Percentiles rank a stretch among this genome's conserved stretches.
These are phyloP conservation scores for Eulithis prunata DNA, from an alignment of 2,888 invertebrate genomes.

Conservation along the genomic window DNA sequence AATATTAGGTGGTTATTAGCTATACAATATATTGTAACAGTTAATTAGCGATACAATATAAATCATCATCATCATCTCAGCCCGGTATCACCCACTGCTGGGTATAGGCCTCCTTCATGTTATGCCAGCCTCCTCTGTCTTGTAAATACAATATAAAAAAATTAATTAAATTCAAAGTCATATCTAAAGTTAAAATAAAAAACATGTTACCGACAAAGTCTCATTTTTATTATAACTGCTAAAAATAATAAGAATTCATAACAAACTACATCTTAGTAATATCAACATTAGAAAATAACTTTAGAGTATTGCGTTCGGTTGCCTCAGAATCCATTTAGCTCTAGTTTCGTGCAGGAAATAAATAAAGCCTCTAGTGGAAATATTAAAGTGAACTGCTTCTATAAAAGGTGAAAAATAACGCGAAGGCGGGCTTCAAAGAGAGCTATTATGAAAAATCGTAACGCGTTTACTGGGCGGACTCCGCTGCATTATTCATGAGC, in stretches of 20 bases:
- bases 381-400: slow-evolving; percentile 60
- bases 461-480: slow-evolving; percentile 80
- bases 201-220: no score
- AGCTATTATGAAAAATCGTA: slow-evolving; percentile 83
- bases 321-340: slow-evolving; percentile 13
- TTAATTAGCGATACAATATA: no score
- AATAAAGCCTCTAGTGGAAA: slow-evolving; percentile 49
- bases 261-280: neutral
- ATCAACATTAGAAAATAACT: neutral
- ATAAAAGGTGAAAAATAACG: slow-evolving; percentile 63
- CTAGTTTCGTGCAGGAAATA: slow-evolving; percentile 27
- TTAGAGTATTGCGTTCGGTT: slow-evolving; percentile 8
- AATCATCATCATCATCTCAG: no score
- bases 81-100: no score
- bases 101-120: no score
- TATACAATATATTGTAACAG: no score
- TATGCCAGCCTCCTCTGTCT: no score
- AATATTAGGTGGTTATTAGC: no score
- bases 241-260: neutral
- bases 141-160: no score
- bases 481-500: slow-evolving; percentile 75
- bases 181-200: no score
- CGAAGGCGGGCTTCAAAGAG: slow-evolving; percentile 67
- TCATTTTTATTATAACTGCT: neutral
- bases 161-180: no score